phyloP scores from a whole-genome alignment of 2,113 vertebrate genomes.

The Perca fluviatilis region DNA sequence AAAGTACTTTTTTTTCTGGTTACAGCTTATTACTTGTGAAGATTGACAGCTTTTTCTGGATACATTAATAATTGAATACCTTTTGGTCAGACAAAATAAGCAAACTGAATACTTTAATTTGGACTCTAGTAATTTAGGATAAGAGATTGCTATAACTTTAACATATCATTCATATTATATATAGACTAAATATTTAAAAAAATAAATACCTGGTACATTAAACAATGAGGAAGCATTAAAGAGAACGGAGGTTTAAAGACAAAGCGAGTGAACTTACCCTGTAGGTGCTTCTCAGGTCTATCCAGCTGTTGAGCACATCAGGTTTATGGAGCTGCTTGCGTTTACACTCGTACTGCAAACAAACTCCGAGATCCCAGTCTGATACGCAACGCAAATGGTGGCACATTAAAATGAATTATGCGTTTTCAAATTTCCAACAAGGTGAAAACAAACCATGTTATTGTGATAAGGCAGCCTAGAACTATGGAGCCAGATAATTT shows the following conservation, averaged over 20 bases:
- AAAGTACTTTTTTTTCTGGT: not conserved
- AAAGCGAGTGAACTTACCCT: conserved; percentile 82
- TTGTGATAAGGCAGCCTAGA: not conserved
- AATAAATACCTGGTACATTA: not conserved
- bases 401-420: not conserved
- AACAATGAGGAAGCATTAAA: not conserved
- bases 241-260: not conserved
- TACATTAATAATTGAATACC: not conserved
- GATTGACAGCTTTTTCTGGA: not conserved
- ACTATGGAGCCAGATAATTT: not conserved
- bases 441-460: not conserved
- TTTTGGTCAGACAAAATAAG: not conserved
- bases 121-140: not conserved
- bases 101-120: not conserved
- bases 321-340: conserved; percentile 94
- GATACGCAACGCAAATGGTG: conserved; percentile 41
- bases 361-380: conserved; percentile 98
- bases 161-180: not conserved
- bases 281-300: conserved; percentile 94
- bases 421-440: not conserved
- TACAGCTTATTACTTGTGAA: not conserved
- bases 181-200: not conserved
- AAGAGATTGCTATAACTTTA: not conserved
- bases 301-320: conserved; percentile 92
- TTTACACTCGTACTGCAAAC: conserved; percentile 95